Conservation (phyloP, 1,140 invertebrate genomes). For the Ericerus pela region DNA sequence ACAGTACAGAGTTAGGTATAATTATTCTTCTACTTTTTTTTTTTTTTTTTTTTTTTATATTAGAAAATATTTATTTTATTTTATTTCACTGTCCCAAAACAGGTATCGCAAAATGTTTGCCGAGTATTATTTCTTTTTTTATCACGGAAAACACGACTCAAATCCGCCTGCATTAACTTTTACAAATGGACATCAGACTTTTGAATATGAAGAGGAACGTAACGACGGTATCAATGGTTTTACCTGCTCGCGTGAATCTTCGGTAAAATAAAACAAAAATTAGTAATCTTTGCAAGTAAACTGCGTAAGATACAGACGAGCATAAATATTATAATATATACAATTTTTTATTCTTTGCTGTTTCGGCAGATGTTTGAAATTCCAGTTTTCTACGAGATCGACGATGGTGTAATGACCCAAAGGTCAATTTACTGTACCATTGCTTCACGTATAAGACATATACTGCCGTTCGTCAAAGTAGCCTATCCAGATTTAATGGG, state of each 20-base stretch:
- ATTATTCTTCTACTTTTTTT: too few relatives aligned
- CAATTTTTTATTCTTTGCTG: background rate
- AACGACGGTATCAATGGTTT: background rate
- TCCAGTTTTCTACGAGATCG: background rate
- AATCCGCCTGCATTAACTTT: background rate
- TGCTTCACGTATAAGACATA: conserved; percentile 39
- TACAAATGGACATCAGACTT: background rate
- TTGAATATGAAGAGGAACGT: background rate
- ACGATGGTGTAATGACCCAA: background rate
- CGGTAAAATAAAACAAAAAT: background rate
- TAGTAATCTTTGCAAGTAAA: background rate
- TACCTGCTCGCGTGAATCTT: background rate
- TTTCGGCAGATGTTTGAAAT: background rate
- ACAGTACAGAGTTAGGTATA: too few relatives aligned
- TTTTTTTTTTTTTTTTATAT: too few relatives aligned
- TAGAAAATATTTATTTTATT: background rate
- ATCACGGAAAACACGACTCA: background rate
- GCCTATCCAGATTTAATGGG: conserved; percentile 56
- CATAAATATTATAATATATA: background rate
- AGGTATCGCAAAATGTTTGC: conserved; percentile 5
- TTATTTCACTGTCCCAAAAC: too few relatives aligned
- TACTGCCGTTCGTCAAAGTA: conserved; percentile 55
- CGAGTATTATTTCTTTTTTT: background rate
- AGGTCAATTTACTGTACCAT: conserved; percentile 30
- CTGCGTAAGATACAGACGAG: background rate